Base-by-base conservation (phyloP, 2,888 invertebrate species). In the Drosophila yooni region DNA sequence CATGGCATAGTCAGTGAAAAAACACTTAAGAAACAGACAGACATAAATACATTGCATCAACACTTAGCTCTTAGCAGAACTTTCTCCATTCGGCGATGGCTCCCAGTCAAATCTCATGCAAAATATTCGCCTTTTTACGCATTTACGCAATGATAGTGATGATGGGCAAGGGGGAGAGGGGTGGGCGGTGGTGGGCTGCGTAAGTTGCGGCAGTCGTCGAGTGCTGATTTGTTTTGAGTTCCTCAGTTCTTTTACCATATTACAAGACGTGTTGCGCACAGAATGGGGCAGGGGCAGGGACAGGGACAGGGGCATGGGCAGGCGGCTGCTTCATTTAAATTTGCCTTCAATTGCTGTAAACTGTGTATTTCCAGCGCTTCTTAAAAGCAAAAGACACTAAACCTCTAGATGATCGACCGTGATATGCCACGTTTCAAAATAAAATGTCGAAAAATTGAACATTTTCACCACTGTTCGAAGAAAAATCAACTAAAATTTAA, bases 111-210 rank as follows among this genome's bases (percentile, higher is more conserved):
- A 86, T 88, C 82, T 76, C 74, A 82, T 86, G 89, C 86, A 86
- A 86, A 86, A 86, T 86, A 88, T 83, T 79, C 87, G 84, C 87
- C 85, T 79, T 88, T 86, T 86, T 83, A 86, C 82, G 81, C 88
- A 86, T 79, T 75, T 79, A 72, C 82, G 81, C 80, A 72, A 61
- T 63, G 76, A 69, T 71, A 68, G 78, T 70, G 60, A 27, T 27
- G 8, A 27, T 21, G 62, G 52, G 70, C 11, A 18, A 50, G 62
- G 70, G 43, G 48, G 10, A 6, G n/a, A 38, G 29, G 5, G 29
- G 34, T 13, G 21, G 21, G 7, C 15, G 8, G 15, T 15, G 13
- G 3, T 3, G 21, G 11, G 43, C n/a, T 21, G 21, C 11, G 5
- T 5, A 11, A 25, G 46, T 15, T 46, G 25, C 15, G 46, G 68